Percentiles rank a stretch among this genome's conserved stretches.
Evolutionary conservation across 2,113 vertebrate genomes (phyloP).

Genomic region (Thamnaconus septentrionalis): DNA sequence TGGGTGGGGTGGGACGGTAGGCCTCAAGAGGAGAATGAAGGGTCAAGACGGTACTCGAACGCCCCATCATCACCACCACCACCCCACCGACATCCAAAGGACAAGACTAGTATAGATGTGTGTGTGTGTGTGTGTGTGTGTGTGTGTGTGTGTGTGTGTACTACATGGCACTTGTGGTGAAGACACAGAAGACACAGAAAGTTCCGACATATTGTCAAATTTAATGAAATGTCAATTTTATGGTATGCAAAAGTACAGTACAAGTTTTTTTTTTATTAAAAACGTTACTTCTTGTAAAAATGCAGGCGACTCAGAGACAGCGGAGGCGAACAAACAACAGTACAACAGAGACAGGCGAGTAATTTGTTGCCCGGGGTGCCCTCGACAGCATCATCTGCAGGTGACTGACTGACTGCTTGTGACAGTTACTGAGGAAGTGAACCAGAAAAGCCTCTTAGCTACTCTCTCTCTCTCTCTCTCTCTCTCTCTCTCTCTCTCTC

Average conservation of each 20-base stretch:
- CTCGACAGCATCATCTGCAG: constrained; percentile 74
- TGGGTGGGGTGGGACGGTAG: constrained; percentile 54
- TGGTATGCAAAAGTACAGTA: no score
- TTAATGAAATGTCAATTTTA: no score
- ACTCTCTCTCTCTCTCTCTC: constrained; percentile 29
- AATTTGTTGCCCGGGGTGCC: constrained; percentile 55
- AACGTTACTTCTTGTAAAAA: neutral
- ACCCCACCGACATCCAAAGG: constrained; percentile 20
- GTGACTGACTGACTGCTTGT: constrained; percentile 79
- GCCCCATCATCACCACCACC: constrained; percentile 6
- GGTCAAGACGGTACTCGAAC: constrained; percentile 53
- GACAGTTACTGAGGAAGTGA: constrained; percentile 77
- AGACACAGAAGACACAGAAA: no score
- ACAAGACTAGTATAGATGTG: constrained; percentile 41
- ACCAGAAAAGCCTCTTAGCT: constrained; percentile 77
- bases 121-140: neutral
- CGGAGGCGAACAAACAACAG: neutral
- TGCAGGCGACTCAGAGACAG: neutral
- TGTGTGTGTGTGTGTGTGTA: neutral
- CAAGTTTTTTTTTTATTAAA: no score
- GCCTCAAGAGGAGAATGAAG: constrained; percentile 40
- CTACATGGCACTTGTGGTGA: no score
- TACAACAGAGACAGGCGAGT: constrained; percentile 26
- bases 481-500: constrained; percentile 26
- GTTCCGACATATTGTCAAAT: no score